Conservation (phyloP, 1,140 invertebrate genomes). For the Uloborus diversus region DNA sequence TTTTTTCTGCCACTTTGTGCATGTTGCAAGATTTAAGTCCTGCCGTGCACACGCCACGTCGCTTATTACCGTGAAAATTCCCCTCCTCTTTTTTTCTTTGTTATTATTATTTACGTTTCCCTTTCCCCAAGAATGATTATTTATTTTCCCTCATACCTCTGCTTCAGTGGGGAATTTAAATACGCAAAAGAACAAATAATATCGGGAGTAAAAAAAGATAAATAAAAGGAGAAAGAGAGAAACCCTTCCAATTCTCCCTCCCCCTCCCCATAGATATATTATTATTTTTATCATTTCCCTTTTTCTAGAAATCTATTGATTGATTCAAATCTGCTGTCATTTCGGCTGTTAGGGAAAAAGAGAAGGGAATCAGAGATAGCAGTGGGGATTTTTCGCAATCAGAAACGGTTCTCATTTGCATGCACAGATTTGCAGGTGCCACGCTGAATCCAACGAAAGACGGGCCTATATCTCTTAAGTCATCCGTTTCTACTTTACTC, state of each 20-base stretch:
- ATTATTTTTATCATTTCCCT: constrained; percentile 44
- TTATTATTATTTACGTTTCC: constrained; percentile 12
- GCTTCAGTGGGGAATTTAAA: constrained; percentile 17
- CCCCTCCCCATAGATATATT: not conserved
- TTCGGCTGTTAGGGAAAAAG: constrained; percentile 40
- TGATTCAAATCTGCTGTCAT: constrained; percentile 54
- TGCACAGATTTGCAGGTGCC: constrained; percentile 48
- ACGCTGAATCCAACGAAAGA: too few relatives aligned
- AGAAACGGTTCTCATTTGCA: constrained; percentile 37
- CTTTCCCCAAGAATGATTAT: constrained; percentile 30
- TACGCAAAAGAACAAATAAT: constrained; percentile 43
- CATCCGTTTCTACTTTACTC: too few relatives aligned
- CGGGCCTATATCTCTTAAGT: too few relatives aligned
- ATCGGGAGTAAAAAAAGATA: too few relatives aligned
- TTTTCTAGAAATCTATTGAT: constrained; percentile 40
- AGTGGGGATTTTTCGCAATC: not conserved
- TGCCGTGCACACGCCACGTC: not conserved
- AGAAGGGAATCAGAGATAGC: constrained; percentile 10
- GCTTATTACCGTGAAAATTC: constrained; percentile 41
- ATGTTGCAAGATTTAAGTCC: constrained; percentile 48
- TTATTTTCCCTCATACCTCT: constrained; percentile 1
- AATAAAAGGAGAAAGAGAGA: too few relatives aligned
- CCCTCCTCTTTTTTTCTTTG: constrained; percentile 6
- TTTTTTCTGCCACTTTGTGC: constrained; percentile 32
- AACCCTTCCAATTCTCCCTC: too few relatives aligned